Evolutionary conservation across 1,140 invertebrate species (phyloP).

Genomic region (Drosophila funebris): DNA sequence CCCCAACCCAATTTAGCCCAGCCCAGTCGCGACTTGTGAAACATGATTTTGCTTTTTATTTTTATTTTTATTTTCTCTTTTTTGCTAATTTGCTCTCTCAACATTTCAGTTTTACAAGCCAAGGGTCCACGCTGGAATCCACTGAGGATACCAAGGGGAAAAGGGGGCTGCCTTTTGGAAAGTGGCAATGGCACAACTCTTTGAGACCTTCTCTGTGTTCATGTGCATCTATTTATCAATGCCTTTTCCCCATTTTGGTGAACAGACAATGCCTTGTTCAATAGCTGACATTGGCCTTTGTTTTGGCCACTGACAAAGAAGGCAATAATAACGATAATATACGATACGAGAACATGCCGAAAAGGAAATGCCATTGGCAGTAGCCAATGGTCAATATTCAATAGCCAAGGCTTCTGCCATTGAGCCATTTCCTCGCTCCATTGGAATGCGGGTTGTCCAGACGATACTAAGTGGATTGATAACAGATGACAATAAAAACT

Average conservation of each 20-base stretch:
- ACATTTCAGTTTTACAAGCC: constrained; percentile 68
- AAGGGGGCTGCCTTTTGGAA: neutral
- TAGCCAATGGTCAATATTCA: constrained; percentile 7
- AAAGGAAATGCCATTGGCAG: neutral
- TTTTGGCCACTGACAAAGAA: constrained; percentile 20
- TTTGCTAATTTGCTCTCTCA: constrained; percentile 73
- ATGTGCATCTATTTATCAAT: constrained; percentile 35
- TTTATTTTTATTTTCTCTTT: constrained; percentile 76
- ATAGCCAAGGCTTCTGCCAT: constrained; percentile 21
- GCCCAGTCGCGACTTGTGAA: constrained; percentile 66
- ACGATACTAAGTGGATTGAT: constrained; percentile 21
- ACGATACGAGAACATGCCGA: neutral
- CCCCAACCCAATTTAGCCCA: neutral
- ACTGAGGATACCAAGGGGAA: neutral
- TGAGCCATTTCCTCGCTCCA: constrained; percentile 11
- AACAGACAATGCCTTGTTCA: neutral
- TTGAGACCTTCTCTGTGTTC: neutral
- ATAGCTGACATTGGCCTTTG: constrained; percentile 26
- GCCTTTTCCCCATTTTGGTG: neutral
- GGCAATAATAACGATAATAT: constrained; percentile 36
- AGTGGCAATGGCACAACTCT: neutral
- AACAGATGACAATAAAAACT: constrained; percentile 29
- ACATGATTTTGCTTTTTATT: constrained; percentile 79
- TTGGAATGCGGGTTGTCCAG: constrained; percentile 32
- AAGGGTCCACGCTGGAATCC: constrained; percentile 30